A percentile compares a stretch with the other conserved stretches of the same genome.
phyloP scores from a whole-genome alignment of 1,140 invertebrate species.

The Teleopsis dalmanni region DNA sequence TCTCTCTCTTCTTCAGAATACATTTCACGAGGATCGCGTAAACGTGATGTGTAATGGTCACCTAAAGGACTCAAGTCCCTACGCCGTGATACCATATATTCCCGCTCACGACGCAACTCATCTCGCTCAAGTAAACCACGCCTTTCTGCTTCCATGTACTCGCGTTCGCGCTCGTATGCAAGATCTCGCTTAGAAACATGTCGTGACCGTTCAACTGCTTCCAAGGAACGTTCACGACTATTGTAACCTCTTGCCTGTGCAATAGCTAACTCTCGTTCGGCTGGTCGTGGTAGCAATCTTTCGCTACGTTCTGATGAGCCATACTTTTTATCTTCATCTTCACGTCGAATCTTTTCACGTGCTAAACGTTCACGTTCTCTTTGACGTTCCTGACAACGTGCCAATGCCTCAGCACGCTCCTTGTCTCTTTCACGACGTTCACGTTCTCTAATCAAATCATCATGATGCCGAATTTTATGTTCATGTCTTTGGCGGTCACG shows the following conservation, averaged over 20 bases:
- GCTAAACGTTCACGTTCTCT: constrained; percentile 54
- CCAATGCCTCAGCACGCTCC: constrained; percentile 51
- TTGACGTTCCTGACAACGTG: constrained; percentile 50
- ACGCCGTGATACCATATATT: constrained; percentile 21
- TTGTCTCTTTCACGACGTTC: constrained; percentile 49
- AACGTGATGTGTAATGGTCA: constrained; percentile 26
- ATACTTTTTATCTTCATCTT: constrained; percentile 39
- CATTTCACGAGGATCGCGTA: constrained; percentile 30
- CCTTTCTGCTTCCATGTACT: constrained; percentile 29
- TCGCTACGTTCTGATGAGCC: constrained; percentile 6
- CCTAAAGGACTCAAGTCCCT: constrained; percentile 25
- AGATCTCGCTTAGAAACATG: constrained; percentile 20
- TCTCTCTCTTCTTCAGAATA: constrained; percentile 38
- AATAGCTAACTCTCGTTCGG: constrained; percentile 30
- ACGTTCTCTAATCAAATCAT: constrained; percentile 39
- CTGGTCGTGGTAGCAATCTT: constrained; percentile 15
- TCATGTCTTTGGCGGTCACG: constrained; percentile 28
- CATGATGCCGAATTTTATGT: constrained; percentile 26
- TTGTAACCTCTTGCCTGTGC: constrained; percentile 19
- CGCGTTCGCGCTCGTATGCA: constrained; percentile 34
- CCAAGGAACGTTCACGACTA: constrained; percentile 35
- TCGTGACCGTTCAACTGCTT: constrained; percentile 24
- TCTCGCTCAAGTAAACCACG: constrained; percentile 24
- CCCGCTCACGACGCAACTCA: constrained; percentile 26
- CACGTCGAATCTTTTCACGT: constrained; percentile 43